A percentile compares a stretch with the other conserved stretches of the same genome.
phyloP scores from a whole-genome alignment of 2,888 invertebrate species.

The Aleiodes leptofemur region DNA sequence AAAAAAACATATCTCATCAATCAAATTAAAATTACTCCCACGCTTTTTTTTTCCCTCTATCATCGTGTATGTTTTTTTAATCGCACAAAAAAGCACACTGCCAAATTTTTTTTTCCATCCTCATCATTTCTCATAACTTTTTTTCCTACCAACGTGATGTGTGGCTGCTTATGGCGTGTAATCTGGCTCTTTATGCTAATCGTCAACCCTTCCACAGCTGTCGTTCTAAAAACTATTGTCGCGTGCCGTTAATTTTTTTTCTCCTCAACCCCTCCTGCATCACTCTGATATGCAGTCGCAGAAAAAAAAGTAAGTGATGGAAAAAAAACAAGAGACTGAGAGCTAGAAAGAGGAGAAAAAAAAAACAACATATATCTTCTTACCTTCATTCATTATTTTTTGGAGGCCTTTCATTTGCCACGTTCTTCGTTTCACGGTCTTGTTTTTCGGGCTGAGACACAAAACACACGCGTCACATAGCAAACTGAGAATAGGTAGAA shows the following conservation, averaged over 20 bases:
- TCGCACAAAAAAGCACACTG: neutral
- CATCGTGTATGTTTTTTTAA: slow-evolving; percentile 16
- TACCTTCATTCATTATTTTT: slow-evolving; percentile 29
- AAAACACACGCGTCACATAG: slow-evolving; percentile 53
- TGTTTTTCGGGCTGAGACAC: slow-evolving; percentile 58
- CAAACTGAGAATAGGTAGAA: slow-evolving; percentile 28
- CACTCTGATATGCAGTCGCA: slow-evolving; percentile 31
- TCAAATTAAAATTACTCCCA: neutral
- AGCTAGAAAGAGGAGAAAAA: slow-evolving; percentile 9
- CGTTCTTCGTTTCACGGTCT: slow-evolving; percentile 48
- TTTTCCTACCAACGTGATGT: neutral
- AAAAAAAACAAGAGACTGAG: slow-evolving; percentile 17
- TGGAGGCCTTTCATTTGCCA: slow-evolving; percentile 29
- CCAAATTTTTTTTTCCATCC: slow-evolving; percentile 10
- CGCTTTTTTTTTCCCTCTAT: slow-evolving; percentile 3
- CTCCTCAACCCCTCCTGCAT: slow-evolving; percentile 39
- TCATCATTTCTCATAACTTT: slow-evolving; percentile 8
- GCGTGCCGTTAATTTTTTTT: slow-evolving; percentile 56
- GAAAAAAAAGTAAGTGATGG: slow-evolving; percentile 24
- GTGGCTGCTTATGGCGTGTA: slow-evolving; percentile 63
- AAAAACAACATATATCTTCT: slow-evolving; percentile 41
- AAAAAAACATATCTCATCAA: no score
- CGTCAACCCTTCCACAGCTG: slow-evolving; percentile 73
- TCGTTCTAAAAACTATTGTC: slow-evolving; percentile 63
- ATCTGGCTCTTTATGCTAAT: slow-evolving; percentile 73